A percentile compares a stretch with the other conserved stretches of the same genome.
phyloP scores from a whole-genome alignment of 2,888 invertebrate species.

The Agrotis puta region DNA sequence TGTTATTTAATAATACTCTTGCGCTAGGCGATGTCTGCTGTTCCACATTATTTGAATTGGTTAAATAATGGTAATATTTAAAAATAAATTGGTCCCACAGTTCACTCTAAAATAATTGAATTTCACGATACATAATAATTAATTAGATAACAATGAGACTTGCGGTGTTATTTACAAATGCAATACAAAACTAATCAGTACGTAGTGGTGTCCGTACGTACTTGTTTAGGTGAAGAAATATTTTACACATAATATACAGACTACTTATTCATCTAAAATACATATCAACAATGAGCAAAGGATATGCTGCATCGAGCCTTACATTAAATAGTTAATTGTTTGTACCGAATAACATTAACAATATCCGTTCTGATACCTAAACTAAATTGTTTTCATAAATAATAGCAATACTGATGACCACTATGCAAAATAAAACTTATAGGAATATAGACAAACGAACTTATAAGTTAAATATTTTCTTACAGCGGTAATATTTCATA shows the following conservation, averaged over 20 bases:
- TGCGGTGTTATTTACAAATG: conserved; percentile 64
- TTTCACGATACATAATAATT: conserved; percentile 44
- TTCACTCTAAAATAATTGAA: conserved; percentile 46
- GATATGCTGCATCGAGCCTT: conserved; percentile 58
- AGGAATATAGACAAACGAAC: conserved; percentile 58
- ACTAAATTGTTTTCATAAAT: conserved; percentile 70
- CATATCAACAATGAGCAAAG: conserved; percentile 67
- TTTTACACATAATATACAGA: conserved; percentile 68
- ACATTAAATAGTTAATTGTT: conserved; percentile 67
- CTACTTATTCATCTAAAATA: conserved; percentile 60
- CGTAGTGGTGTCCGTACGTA: conserved; percentile 47
- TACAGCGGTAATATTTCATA: conserved; percentile 60
- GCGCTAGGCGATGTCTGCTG: conserved; percentile 53
- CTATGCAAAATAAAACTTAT: conserved; percentile 65
- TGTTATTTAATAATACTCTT: conserved; percentile 56
- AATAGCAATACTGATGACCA: conserved; percentile 78
- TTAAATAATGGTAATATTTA: conserved; percentile 35
- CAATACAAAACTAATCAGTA: conserved; percentile 59
- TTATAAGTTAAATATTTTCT: conserved; percentile 61
- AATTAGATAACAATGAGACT: conserved; percentile 59
- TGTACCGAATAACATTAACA: conserved; percentile 75
- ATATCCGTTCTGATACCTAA: conserved; percentile 66
- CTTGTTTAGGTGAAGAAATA: conserved; percentile 49
- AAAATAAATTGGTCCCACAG: conserved; percentile 65
- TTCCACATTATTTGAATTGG: conserved; percentile 24